phyloP scores from a whole-genome alignment of 2,113 vertebrate genomes.

The Brachypodius melanocephalos region DNA sequence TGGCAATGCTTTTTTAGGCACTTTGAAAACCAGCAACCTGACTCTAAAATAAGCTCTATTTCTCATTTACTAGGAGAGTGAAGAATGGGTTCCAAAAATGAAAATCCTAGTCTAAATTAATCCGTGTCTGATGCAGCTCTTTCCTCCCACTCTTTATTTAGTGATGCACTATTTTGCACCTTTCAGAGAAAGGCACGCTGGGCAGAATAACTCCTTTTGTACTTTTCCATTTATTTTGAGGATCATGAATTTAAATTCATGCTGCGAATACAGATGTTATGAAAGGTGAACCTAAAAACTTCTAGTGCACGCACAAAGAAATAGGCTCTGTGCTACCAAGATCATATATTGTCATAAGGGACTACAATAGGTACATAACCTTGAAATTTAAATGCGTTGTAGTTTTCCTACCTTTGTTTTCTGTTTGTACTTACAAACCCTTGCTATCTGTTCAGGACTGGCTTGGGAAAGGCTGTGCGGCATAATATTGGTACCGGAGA shows the following conservation, averaged over 20 bases:
- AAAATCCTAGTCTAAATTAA: conserved; percentile 35
- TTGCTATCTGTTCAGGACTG: background rate
- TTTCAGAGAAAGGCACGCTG: background rate
- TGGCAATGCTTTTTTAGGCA: conserved; percentile 13
- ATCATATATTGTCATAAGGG: background rate
- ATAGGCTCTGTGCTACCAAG: background rate
- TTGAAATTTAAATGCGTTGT: background rate
- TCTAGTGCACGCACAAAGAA: background rate
- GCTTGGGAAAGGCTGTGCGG: background rate
- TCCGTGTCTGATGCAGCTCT: background rate
- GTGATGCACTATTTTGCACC: background rate
- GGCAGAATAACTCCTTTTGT: background rate
- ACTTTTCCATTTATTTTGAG: background rate
- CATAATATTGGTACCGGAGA: background rate
- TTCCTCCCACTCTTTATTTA: background rate
- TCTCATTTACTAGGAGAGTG: conserved; percentile 11
- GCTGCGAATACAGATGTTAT: background rate
- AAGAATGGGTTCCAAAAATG: conserved; percentile 20
- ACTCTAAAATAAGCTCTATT: conserved; percentile 17
- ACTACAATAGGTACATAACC: background rate
- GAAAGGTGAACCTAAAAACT: background rate
- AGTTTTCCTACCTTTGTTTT: background rate
- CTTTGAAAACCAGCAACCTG: conserved; percentile 36
- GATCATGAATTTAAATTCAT: background rate
- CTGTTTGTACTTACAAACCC: background rate